These are phyloP conservation scores for Atta colombica DNA, from an alignment of 1,140 invertebrate species.

Conservation along the genomic window DNA sequence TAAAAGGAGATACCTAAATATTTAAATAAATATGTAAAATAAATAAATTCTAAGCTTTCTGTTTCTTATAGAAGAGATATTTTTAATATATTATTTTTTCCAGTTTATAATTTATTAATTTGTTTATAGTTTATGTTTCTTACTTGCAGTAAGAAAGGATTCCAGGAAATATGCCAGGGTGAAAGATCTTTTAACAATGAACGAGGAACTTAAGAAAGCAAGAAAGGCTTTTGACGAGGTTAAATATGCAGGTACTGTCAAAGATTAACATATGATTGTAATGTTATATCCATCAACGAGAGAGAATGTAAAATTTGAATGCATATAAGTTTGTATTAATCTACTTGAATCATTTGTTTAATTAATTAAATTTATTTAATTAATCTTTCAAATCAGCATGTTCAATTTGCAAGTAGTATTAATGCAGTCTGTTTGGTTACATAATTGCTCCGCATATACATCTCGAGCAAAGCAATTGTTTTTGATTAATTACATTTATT, in stretches of 20 bases:
- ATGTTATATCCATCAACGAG: slow-evolving; percentile 29
- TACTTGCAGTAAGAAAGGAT: slow-evolving; percentile 95
- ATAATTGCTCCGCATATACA: slow-evolving; percentile 4
- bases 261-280: slow-evolving; percentile 44
- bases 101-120: slow-evolving; percentile 39
- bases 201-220: slow-evolving; percentile 99
- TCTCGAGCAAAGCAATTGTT: not conserved
- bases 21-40: slow-evolving; percentile 14
- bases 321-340: slow-evolving; percentile 40
- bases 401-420: slow-evolving; percentile 30
- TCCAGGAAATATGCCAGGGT: slow-evolving; percentile 98
- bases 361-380: not conserved
- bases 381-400: slow-evolving; percentile 28
- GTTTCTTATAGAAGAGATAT: slow-evolving; percentile 1
- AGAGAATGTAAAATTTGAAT: slow-evolving; percentile 22
- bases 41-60: not conserved
- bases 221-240: slow-evolving; percentile 99
- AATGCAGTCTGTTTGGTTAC: slow-evolving; percentile 8
- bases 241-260: slow-evolving; percentile 92
- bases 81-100: not conserved
- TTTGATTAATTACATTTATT: slow-evolving; percentile 23
- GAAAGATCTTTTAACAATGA: slow-evolving; percentile 99
- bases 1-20: not conserved
- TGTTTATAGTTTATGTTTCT: slow-evolving; percentile 18
- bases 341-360: slow-evolving; percentile 11